These are phyloP conservation scores for Meloidogyne exigua DNA, from an alignment of 1,140 invertebrate species.

Conservation along the genomic window DNA sequence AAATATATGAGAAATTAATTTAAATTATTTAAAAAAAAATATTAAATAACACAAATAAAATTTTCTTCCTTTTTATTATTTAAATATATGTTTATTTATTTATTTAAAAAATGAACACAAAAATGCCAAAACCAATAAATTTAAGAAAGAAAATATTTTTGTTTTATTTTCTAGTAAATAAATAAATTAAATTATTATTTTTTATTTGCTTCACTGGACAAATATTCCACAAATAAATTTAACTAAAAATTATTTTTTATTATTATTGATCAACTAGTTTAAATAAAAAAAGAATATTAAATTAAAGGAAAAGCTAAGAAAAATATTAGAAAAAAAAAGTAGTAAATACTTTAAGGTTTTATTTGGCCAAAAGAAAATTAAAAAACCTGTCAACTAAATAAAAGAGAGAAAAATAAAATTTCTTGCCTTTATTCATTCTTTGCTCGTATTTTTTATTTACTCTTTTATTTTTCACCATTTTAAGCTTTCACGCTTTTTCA, in stretches of 20 bases:
- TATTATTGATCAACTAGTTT: background rate
- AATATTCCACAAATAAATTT: too few species aligned
- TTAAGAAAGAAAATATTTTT: background rate
- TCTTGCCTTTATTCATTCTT: background rate
- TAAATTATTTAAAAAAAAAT: too few species aligned
- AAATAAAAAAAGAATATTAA: background rate
- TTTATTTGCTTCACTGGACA: too few species aligned
- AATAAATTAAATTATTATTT: too few species aligned
- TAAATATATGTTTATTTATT: too few species aligned
- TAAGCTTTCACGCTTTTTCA: background rate
- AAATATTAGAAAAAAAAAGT: background rate
- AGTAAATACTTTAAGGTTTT: background rate
- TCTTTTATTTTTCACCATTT: background rate
- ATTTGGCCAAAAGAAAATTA: background rate
- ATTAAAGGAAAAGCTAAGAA: background rate
- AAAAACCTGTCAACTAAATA: background rate
- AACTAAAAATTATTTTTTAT: too few species aligned
- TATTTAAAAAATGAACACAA: background rate
- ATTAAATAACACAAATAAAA: too few species aligned
- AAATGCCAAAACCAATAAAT: background rate
- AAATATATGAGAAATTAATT: too few species aligned
- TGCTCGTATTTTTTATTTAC: conserved; percentile 4
- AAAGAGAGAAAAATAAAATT: background rate
- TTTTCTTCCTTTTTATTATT: too few species aligned
- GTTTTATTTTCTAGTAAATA: too few species aligned